Percentiles rank a stretch among this genome's conserved stretches.
phyloP scores from a whole-genome alignment of 2,797 vertebrate species.

The Halcyon leucocephala region DNA sequence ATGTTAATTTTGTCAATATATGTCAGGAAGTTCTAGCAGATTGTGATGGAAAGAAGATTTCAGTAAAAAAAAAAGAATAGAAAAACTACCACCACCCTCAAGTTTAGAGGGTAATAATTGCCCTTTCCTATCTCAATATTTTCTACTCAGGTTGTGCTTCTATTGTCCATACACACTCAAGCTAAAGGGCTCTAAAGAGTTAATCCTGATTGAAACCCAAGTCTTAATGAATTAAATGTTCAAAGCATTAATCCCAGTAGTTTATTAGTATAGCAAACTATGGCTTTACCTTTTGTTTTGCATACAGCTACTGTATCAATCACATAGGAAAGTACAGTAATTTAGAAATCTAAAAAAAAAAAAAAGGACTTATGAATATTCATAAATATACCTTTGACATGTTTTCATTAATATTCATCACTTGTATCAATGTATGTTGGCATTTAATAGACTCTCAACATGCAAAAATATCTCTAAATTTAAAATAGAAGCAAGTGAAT shows the following conservation, averaged over 20 bases:
- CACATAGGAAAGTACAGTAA: not conserved
- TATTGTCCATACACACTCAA: not conserved
- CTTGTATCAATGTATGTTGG: not conserved
- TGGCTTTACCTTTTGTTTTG: not conserved
- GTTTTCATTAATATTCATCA: not conserved
- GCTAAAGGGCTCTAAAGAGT: not conserved
- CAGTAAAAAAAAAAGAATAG: not conserved
- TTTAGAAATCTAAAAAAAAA: not conserved
- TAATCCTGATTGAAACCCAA: not conserved
- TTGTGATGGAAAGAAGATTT: not conserved
- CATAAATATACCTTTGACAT: not conserved
- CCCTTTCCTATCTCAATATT: not conserved
- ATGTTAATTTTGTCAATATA: not conserved
- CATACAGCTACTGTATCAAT: not conserved
- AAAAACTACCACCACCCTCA: not conserved
- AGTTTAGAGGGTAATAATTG: not conserved
- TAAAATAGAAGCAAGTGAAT: not conserved
- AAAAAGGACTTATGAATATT: not conserved
- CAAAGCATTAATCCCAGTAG: not conserved
- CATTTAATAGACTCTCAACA: not conserved
- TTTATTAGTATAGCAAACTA: not conserved
- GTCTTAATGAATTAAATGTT: not conserved
- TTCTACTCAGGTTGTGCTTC: not conserved
- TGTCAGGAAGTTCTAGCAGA: not conserved
- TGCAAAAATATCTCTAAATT: not conserved